Evolutionary conservation across 2,797 vertebrate species (phyloP).

Genomic region (Ciconia nigra): DNA sequence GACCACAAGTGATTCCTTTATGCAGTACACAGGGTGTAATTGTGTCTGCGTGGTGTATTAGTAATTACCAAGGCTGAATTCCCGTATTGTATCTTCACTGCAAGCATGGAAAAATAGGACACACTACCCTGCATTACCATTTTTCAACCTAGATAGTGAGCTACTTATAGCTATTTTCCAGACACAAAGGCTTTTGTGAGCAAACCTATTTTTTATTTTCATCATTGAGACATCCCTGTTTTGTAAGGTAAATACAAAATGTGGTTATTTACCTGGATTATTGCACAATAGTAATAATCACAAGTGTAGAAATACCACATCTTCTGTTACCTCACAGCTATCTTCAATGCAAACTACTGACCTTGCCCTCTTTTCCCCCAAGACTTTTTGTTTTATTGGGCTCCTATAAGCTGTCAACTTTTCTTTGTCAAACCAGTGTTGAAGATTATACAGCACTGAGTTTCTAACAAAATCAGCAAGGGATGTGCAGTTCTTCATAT

Average conservation of each 20-base stretch:
- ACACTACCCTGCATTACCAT: constrained; percentile 66
- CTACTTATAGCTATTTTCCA: constrained; percentile 65
- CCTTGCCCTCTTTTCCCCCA: neutral
- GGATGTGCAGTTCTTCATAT: neutral
- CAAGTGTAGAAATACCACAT: neutral
- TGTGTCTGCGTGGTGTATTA: constrained; percentile 90
- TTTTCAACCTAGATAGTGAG: constrained; percentile 78
- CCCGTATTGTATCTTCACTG: constrained; percentile 89
- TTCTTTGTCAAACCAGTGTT: neutral
- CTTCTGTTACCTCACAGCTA: neutral
- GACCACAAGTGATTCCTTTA: constrained; percentile 92
- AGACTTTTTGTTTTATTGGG: neutral
- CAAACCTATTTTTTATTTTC: constrained; percentile 66
- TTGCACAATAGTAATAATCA: neutral
- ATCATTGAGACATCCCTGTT: constrained; percentile 50
- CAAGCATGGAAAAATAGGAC: constrained; percentile 80
- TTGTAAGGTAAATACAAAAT: constrained; percentile 34
- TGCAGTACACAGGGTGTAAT: constrained; percentile 90
- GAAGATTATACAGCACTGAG: neutral
- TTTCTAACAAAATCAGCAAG: neutral
- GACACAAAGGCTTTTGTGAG: constrained; percentile 70
- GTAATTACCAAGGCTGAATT: constrained; percentile 90
- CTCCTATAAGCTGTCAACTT: neutral
- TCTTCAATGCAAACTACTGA: neutral
- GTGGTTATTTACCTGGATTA: constrained; percentile 41